A percentile compares a stretch with the other conserved stretches of the same genome.
phyloP scores from a whole-genome alignment of 2,797 vertebrate genomes.

The Scarus forsteni region DNA sequence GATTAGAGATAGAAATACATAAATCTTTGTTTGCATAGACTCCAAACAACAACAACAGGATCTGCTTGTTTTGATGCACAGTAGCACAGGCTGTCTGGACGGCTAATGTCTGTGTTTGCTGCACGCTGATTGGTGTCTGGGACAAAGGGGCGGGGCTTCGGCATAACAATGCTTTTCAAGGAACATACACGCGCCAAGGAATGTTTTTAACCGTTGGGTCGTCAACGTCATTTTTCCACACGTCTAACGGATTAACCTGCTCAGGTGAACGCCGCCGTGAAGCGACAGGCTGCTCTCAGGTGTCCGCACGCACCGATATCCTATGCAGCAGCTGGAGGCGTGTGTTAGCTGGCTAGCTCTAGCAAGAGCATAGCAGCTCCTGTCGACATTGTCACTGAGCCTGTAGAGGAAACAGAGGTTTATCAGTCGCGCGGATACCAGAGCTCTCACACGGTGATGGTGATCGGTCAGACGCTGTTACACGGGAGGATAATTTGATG shows the following conservation, averaged over 20 bases:
- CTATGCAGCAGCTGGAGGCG: conserved; percentile 49
- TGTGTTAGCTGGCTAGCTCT: conserved; percentile 67
- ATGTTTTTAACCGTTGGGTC: conserved; percentile 75
- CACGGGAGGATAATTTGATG: conserved; percentile 42
- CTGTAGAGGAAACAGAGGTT: conserved; percentile 12
- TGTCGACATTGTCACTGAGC: conserved; percentile 48
- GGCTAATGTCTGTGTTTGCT: conserved; percentile 69
- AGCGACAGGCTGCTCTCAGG: not conserved
- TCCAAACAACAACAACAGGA: conserved; percentile 24
- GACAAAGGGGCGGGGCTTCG: conserved; percentile 60
- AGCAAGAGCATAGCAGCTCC: conserved; percentile 61
- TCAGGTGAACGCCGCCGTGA: conserved; percentile 7
- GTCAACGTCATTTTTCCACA: conserved; percentile 14
- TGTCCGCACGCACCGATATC: conserved; percentile 7
- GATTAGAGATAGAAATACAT: too few relatives aligned
- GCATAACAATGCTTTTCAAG: conserved; percentile 80
- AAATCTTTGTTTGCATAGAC: not conserved
- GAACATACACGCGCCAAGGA: conserved; percentile 80
- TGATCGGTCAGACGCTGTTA: conserved; percentile 7
- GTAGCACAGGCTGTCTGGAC: conserved; percentile 54
- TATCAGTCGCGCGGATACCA: conserved; percentile 16
- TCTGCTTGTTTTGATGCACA: conserved; percentile 62
- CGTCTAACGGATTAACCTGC: conserved; percentile 12
- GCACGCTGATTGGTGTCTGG: conserved; percentile 51
- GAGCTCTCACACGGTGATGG: not conserved